These are phyloP conservation scores for Cataglyphis albicans DNA, from an alignment of 2,888 invertebrate genomes.

Conservation along the genomic window DNA sequence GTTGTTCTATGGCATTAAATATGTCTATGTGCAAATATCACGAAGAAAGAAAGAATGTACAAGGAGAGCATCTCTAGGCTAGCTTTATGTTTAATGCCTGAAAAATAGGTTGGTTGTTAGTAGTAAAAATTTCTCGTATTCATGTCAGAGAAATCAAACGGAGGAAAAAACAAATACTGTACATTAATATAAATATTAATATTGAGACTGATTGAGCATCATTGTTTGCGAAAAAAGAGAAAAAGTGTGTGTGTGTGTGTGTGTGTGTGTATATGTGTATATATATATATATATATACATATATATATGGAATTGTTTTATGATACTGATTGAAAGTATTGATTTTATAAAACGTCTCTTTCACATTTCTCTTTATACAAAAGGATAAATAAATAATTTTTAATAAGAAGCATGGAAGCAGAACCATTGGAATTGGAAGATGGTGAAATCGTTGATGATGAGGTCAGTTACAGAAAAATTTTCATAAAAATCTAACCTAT, in stretches of 20 bases:
- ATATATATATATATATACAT: too few species aligned
- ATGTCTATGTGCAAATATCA: too few species aligned
- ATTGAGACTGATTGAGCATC: not conserved
- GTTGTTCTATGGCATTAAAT: too few species aligned
- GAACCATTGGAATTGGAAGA: constrained; percentile 88
- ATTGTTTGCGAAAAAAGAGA: not conserved
- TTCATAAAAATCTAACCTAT: constrained; percentile 76
- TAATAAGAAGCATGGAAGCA: constrained; percentile 86
- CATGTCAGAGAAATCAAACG: not conserved
- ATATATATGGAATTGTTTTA: not conserved
- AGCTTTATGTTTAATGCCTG: not conserved
- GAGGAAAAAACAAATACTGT: not conserved
- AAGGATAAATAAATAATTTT: constrained; percentile 1
- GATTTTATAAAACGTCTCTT: not conserved
- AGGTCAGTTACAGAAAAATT: constrained; percentile 86
- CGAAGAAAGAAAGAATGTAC: too few species aligned
- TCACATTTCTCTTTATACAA: not conserved
- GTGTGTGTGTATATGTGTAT: not conserved
- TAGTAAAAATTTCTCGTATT: not conserved
- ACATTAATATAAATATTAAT: not conserved
- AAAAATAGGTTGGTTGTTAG: not conserved
- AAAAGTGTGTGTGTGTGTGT: not conserved
- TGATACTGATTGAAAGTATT: not conserved
- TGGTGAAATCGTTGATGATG: constrained; percentile 90
- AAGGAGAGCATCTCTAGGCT: too few species aligned